Conservation (phyloP, 2,113 vertebrate genomes). For the Larimichthys polyactis region DNA sequence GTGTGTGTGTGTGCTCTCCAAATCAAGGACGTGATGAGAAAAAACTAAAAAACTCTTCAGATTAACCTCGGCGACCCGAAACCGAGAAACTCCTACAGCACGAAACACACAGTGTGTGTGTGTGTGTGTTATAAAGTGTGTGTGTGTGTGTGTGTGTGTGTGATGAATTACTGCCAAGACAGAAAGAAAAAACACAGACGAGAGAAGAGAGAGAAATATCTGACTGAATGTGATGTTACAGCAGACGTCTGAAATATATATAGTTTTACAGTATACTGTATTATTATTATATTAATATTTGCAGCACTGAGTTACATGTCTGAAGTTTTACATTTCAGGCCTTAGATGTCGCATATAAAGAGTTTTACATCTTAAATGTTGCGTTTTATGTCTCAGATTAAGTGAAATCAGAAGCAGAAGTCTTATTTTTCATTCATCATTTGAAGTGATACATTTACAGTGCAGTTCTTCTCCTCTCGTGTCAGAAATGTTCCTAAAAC, state of each 20-base stretch:
- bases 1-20: constrained; percentile 21
- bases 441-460: too few species aligned
- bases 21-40: constrained; percentile 53
- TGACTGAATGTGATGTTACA: too few species aligned
- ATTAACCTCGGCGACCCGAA: constrained; percentile 63
- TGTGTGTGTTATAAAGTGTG: constrained; percentile 12
- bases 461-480: too few species aligned
- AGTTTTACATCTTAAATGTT: too few species aligned
- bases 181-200: constrained; percentile 1
- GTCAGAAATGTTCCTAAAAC: neutral
- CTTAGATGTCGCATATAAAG: too few species aligned
- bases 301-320: too few species aligned
- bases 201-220: neutral
- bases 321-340: too few species aligned
- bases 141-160: constrained; percentile 39
- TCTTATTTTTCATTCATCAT: neutral
- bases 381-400: neutral
- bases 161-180: constrained; percentile 46
- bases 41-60: constrained; percentile 26
- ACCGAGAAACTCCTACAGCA: constrained; percentile 50
- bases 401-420: too few species aligned
- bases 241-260: too few species aligned
- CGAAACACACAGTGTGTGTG: constrained; percentile 40
- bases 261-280: too few species aligned
- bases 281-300: too few species aligned